Evolutionary conservation across 1,140 invertebrate species (phyloP).

Genomic region (Ceratina calcarata): DNA sequence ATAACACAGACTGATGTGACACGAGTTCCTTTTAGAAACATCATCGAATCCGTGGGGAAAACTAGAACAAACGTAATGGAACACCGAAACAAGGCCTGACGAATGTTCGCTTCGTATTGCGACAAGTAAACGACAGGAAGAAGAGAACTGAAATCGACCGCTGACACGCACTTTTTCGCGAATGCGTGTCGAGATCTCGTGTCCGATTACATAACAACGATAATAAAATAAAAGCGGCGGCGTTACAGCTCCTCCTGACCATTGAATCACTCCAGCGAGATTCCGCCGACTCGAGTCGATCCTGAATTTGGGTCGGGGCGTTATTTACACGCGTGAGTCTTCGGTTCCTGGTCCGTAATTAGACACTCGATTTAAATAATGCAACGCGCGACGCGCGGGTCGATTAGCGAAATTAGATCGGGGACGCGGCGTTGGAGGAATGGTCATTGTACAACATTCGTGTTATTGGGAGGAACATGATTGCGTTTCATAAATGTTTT

Average conservation of each 20-base stretch:
- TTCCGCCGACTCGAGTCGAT: conserved; percentile 5
- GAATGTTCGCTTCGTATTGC: conserved; percentile 36
- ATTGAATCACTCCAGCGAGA: conserved; percentile 42
- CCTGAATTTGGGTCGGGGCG: conserved; percentile 39
- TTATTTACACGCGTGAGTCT: background rate
- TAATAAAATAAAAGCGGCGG: background rate
- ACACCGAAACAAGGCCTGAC: conserved; percentile 19
- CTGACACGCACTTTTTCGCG: conserved; percentile 30
- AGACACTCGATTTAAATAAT: conserved; percentile 14
- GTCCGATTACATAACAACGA: conserved; percentile 56
- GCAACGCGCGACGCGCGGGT: background rate
- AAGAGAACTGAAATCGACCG: background rate
- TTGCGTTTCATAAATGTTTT: conserved; percentile 39
- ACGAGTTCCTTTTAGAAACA: background rate
- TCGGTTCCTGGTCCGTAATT: conserved; percentile 17
- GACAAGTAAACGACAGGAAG: background rate
- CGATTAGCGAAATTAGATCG: conserved; percentile 36
- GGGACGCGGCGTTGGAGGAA: background rate
- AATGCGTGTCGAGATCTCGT: conserved; percentile 37
- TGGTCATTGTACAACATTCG: conserved; percentile 11
- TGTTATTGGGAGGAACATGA: conserved; percentile 27
- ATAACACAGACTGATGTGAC: background rate
- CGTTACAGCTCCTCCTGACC: background rate
- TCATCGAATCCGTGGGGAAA: background rate
- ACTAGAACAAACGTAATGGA: conserved; percentile 26